A percentile compares a stretch with the other conserved stretches of the same genome.
Conservation (phyloP, 2,797 vertebrate species). For the Mallotus villosus region DNA sequence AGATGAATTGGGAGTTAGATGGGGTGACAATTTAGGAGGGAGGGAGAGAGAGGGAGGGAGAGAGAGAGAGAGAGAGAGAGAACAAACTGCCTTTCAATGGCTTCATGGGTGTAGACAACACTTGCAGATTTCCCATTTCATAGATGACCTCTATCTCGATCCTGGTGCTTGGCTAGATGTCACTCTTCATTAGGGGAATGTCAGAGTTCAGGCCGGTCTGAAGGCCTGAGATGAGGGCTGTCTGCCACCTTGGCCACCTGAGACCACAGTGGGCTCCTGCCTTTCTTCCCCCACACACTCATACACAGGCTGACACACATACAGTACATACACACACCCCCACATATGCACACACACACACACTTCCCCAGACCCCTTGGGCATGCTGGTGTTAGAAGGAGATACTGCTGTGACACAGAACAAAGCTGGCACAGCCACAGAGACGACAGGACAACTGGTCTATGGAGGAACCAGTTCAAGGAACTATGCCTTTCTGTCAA, state of each 20-base stretch:
- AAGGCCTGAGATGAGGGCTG: conserved; percentile 20
- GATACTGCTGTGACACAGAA: conserved; percentile 3
- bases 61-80: background rate
- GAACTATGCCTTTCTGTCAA: background rate
- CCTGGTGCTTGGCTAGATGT: conserved; percentile 36
- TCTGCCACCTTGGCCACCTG: conserved; percentile 25
- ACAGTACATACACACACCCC: too few species aligned
- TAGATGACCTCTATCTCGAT: conserved; percentile 16
- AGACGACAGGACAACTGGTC: background rate
- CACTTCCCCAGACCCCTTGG: conserved; percentile 3
- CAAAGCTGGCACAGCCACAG: conserved; percentile 19
- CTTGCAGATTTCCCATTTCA: background rate
- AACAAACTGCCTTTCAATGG: too few species aligned
- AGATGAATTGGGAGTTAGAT: background rate
- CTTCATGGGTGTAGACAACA: background rate
- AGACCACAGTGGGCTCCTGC: conserved; percentile 3
- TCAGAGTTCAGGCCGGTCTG: conserved; percentile 27
- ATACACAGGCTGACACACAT: too few species aligned
- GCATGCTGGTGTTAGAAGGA: background rate
- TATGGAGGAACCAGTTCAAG: background rate
- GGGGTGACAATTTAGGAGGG: background rate
- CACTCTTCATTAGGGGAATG: conserved; percentile 42
- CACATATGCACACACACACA: too few species aligned
- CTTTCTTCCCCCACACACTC: too few species aligned
- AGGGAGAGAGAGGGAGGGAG: background rate